Evolutionary conservation across 2,797 vertebrate species (phyloP), one percentile per base, ranked within the genome.

Genomic region (Diplodus puntazzo): DNA sequence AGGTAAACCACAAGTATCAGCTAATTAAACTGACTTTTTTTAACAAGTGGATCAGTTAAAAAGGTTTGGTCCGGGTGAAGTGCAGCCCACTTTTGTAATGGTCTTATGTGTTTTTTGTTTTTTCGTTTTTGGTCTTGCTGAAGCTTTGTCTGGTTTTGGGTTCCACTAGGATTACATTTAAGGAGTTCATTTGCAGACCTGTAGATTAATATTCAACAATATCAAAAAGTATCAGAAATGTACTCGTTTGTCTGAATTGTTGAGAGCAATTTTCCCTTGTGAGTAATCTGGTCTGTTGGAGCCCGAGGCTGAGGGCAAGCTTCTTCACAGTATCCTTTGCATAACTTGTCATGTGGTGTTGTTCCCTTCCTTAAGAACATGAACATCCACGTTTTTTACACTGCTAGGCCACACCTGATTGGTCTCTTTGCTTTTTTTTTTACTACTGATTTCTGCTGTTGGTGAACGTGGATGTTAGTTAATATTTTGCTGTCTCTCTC

Each of bases 321-420:
- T 42, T 67, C 59, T 55, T 59, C 30, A 74, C 68, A 62, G 12
- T 69, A 8, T 43, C 34, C 69, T 66, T 69, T 72, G 23, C 64
- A 62, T 73, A 60, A 74, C 52, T 65, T 30, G n/a, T 80, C 81
- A 79, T 77, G 73, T 75, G 49, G 18, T 70, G 30, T 49, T 61
- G 75, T 79, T 87, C 69, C 46, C 46, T 23, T 76, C 69, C 73
- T 72, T 45, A 30, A 39, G 16, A 75, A n/a, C 63, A 60, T n/a
- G 17, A 68, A 57, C 53, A 59, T 46, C 52, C 55, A 63, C 9
- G 3, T 25, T 69, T 69, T 64, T 0, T 55, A 2, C 21, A 30
- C 48, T 57, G 14, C 3, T 9, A 8, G 30, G 23, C 13, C 17
- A 11, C 14, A 30, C 16, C 59, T 30, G 25, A 53, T 52, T 20